These are phyloP conservation scores for Artemisiospiza belli DNA, from an alignment of 2,113 vertebrate species.

Conservation along the genomic window DNA sequence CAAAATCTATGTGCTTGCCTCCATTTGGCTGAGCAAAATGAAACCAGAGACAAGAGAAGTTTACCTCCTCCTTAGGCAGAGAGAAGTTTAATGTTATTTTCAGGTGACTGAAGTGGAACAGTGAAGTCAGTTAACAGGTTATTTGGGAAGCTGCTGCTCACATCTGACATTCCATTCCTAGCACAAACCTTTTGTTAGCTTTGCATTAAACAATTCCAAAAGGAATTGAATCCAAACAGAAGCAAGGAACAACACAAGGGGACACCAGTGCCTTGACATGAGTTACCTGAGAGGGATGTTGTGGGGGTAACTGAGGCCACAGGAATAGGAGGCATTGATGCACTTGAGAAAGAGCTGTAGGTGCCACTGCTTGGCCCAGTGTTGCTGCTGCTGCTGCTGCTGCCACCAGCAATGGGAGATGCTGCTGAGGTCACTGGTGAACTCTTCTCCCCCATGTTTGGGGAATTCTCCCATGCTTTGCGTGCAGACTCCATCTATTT, in stretches of 20 bases:
- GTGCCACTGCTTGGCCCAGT: constrained; percentile 78
- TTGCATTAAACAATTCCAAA: not conserved
- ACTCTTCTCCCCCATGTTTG: constrained; percentile 89
- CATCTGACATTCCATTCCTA: not conserved
- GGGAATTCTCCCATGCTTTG: constrained; percentile 99
- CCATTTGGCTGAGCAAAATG: not conserved
- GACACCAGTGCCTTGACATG: not conserved
- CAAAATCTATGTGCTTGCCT: not conserved
- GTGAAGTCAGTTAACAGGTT: not conserved
- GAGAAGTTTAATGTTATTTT: not conserved
- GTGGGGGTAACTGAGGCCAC: constrained; percentile 97
- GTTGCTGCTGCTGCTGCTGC: constrained; percentile 59
- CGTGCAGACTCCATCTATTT: constrained; percentile 97
- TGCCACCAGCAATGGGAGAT: constrained; percentile 79
- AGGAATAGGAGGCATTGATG: constrained; percentile 93
- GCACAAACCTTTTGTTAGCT: not conserved
- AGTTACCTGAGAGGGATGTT: constrained; percentile 89
- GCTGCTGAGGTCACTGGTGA: constrained; percentile 90
- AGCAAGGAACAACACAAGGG: not conserved
- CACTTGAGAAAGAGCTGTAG: constrained; percentile 93
- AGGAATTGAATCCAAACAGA: not conserved
- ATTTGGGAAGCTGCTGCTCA: not conserved
- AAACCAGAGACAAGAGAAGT: not conserved
- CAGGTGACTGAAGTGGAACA: not conserved
- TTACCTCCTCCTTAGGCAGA: not conserved